phyloP scores from a whole-genome alignment of 1,140 invertebrate species.

The Homarus americanus region DNA sequence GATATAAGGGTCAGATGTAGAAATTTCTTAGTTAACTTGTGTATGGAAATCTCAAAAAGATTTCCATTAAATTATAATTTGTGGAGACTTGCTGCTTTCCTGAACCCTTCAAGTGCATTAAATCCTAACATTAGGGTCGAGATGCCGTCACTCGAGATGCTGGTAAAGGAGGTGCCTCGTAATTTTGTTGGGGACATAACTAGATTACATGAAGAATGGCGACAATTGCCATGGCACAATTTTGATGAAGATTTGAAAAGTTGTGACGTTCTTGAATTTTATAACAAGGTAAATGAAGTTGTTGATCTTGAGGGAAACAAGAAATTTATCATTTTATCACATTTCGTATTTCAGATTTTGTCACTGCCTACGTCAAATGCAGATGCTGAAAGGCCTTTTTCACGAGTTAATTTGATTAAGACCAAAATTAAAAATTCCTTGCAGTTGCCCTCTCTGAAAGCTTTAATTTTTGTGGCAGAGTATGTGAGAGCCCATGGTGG shows the following conservation, averaged over 20 bases:
- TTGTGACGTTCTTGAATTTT: neutral
- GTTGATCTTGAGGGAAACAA: neutral
- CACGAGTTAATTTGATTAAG: conserved; percentile 19
- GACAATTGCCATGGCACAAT: neutral
- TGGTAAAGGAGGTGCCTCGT: neutral
- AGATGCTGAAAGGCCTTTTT: conserved; percentile 43
- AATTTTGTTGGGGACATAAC: no score
- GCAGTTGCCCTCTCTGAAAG: conserved; percentile 1
- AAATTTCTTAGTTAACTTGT: neutral
- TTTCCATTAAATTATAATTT: neutral
- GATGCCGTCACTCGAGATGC: no score
- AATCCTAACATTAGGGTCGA: neutral
- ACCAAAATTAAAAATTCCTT: conserved; percentile 14
- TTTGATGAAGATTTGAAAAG: no score
- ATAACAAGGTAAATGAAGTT: neutral
- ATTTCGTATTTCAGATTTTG: neutral
- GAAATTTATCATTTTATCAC: neutral
- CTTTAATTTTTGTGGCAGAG: neutral
- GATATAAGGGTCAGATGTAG: conserved; percentile 21
- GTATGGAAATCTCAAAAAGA: conserved; percentile 25
- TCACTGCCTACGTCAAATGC: no score
- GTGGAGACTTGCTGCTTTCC: conserved; percentile 1
- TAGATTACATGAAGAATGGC: neutral
- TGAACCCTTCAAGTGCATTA: neutral
- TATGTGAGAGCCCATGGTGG: no score